Conservation (phyloP, 2,888 invertebrate genomes). For the Hybos culiciformis region DNA sequence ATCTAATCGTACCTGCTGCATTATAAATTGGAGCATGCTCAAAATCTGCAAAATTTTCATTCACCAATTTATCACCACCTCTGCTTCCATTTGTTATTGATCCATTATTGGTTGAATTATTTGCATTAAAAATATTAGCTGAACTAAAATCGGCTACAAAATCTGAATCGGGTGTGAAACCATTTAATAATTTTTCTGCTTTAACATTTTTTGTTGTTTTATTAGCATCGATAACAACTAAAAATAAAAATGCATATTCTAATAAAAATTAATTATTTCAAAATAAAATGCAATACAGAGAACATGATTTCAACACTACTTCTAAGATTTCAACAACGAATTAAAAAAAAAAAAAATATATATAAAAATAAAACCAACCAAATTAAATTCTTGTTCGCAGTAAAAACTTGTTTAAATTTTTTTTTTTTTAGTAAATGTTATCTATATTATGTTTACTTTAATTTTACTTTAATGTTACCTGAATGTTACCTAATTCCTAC, state of each 20-base stretch:
- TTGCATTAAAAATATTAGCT: slow-evolving; percentile 55
- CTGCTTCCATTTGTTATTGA: slow-evolving; percentile 18
- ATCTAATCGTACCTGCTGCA: slow-evolving; percentile 38
- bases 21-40: slow-evolving; percentile 57
- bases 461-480: no score
- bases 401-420: no score
- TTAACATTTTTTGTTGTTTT: slow-evolving; percentile 26
- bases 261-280: no score
- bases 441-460: no score
- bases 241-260: slow-evolving; percentile 12
- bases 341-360: no score
- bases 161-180: slow-evolving; percentile 35
- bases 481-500: no score
- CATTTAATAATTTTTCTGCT: slow-evolving; percentile 31
- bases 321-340: no score
- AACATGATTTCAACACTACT: no score
- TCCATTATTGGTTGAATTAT: slow-evolving; percentile 17
- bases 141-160: slow-evolving; percentile 60
- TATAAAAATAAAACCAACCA: no score
- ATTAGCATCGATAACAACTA: slow-evolving; percentile 17
- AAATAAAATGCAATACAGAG: no score
- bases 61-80: slow-evolving; percentile 8
- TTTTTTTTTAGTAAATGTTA: no score
- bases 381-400: no score
- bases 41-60: slow-evolving; percentile 53